Evolutionary conservation across 2,888 invertebrate species (phyloP), one percentile per base, ranked within the genome.

Genomic region (Microdon myrmicae): DNA sequence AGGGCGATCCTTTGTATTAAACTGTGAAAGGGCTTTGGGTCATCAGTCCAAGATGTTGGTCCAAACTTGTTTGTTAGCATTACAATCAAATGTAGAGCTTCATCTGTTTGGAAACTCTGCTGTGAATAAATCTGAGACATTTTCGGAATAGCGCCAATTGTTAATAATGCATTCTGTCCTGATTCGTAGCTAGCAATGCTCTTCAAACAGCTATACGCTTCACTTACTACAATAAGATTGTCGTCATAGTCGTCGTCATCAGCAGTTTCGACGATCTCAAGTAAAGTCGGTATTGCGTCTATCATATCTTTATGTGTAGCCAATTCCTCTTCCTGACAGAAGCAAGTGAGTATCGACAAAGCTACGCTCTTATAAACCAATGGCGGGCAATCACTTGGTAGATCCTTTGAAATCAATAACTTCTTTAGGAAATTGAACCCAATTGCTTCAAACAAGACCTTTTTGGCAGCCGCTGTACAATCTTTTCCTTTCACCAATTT

Each of bases 311-410:
- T 87, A 75, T 92, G 90, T 19, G 88, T 87, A 12, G 90, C 90
- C 59, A 94, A 78, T 73, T 89, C 89, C 68, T 89, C 85, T 75
- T 92, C 90, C 71, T 86, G 86, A 73, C 92, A 93, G 80, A 96
- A 93, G 51, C 90, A 89, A 1, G 94, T 91, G 23, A 96, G 83
- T 49, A 96, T 88, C 4, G 92, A 92, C 26, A 96, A 81, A 0
- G 94, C 94, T 31, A 96, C 90, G 6, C 94, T 93, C 81, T 94
- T 94, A 82, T 93, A 96, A 23, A 95, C 90, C 53, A 90, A 85
- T 0, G 92, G 90, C 3, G 94, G 92, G 73, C 95, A 95, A 74
- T 93, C 94, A 69, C 90, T 90, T 35, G 94, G 90, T 13, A 90
- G 86, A 73, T 87, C 86, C 69, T 87, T 84, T 68, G 88, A 88